Percentiles rank a stretch among this genome's conserved stretches.
These are phyloP conservation scores for Phalacrocorax carbo DNA, from an alignment of 2,113 vertebrate species.

Conservation along the genomic window DNA sequence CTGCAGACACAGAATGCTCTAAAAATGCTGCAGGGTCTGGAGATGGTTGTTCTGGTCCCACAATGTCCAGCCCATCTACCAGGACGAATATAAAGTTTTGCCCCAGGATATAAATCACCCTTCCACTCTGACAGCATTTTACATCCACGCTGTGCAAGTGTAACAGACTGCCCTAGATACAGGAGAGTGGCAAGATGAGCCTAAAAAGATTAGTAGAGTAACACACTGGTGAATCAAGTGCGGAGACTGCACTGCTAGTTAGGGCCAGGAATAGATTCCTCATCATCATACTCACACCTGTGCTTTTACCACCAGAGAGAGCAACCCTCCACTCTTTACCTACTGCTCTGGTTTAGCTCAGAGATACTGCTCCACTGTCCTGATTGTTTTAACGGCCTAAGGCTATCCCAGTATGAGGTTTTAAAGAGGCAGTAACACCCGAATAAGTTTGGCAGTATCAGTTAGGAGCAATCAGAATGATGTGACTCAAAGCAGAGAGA, in stretches of 20 bases:
- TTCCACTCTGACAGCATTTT: neutral
- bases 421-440: slow-evolving; percentile 4
- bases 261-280: slow-evolving; percentile 30
- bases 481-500: neutral
- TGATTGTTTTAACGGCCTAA: slow-evolving; percentile 21
- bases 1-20: neutral
- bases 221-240: neutral
- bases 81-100: neutral
- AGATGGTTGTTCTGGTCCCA: neutral
- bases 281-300: slow-evolving; percentile 8
- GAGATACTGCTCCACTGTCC: slow-evolving; percentile 46
- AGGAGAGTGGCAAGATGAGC: neutral
- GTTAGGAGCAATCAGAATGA: neutral
- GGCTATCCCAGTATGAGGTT: neutral
- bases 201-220: neutral
- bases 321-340: neutral
- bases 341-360: slow-evolving; percentile 55
- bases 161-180: neutral
- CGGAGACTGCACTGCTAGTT: neutral
- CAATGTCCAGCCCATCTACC: neutral
- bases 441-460: neutral
- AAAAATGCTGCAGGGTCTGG: neutral
- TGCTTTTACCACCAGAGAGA: neutral
- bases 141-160: neutral
- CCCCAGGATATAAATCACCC: neutral